These are phyloP conservation scores for Brachymystax lenok DNA, from an alignment of 2,797 vertebrate genomes.

Conservation along the genomic window DNA sequence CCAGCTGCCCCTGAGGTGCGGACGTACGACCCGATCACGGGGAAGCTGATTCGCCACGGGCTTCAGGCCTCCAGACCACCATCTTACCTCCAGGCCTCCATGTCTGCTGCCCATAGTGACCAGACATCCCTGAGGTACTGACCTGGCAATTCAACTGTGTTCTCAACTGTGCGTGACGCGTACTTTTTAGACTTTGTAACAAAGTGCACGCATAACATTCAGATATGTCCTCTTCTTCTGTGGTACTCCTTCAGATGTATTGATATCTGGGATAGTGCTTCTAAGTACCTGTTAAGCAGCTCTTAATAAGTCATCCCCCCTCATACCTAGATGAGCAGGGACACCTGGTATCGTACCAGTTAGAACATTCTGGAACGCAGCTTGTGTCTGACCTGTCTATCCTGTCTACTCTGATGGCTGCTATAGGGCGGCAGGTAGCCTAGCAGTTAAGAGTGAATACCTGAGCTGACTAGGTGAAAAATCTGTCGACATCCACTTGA, in stretches of 20 bases:
- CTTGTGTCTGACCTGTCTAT: neutral
- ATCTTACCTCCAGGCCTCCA: slow-evolving; percentile 73
- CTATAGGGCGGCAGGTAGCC: neutral
- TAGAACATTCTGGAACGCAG: neutral
- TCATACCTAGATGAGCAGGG: no score
- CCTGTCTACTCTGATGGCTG: neutral
- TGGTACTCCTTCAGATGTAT: no score
- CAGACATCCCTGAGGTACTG: slow-evolving; percentile 88
- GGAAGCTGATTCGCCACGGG: slow-evolving; percentile 89
- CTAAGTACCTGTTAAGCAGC: neutral
- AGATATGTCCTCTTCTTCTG: no score
- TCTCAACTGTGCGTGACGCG: neutral
- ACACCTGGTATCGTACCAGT: no score
- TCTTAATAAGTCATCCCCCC: no score
- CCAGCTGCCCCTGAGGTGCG: slow-evolving; percentile 82
- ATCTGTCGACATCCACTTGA: no score
- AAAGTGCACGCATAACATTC: neutral
- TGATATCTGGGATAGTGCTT: neutral
- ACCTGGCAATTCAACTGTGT: neutral
- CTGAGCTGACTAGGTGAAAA: no score
- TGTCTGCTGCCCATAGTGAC: slow-evolving; percentile 76
- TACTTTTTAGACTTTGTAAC: neutral
- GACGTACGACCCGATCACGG: slow-evolving; percentile 90
- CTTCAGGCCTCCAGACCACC: slow-evolving; percentile 69
- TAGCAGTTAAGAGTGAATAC: no score